Conservation (phyloP, 2,113 vertebrate species). For the Lonchura striata region DNA sequence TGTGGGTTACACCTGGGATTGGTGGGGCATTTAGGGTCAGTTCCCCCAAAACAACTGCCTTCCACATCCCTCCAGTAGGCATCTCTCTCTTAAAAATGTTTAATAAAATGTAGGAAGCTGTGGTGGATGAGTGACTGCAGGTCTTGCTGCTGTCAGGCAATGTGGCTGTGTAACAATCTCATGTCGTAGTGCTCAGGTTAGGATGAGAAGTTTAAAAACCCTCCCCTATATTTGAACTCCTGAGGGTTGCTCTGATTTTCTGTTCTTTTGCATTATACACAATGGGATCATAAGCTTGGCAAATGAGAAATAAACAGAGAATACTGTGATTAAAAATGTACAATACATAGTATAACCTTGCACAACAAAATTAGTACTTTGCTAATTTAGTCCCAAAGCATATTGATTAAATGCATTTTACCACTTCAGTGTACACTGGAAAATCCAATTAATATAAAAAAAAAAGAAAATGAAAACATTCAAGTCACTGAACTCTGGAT, state of each 20-base stretch:
- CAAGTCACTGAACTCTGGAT: constrained; percentile 62
- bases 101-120: neutral
- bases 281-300: constrained; percentile 52
- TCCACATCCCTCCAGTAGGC: neutral
- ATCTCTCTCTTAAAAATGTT: neutral
- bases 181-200: neutral
- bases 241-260: neutral
- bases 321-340: constrained; percentile 65
- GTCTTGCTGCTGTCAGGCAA: neutral
- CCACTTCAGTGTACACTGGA: constrained; percentile 59
- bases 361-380: constrained; percentile 69
- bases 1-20: neutral
- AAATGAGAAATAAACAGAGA: constrained; percentile 64
- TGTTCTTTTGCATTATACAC: constrained; percentile 55
- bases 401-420: constrained; percentile 74
- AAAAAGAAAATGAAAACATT: constrained; percentile 63
- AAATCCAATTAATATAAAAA: constrained; percentile 71
- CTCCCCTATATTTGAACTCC: neutral
- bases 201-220: constrained; percentile 26
- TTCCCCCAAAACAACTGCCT: neutral
- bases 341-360: constrained; percentile 65
- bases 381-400: constrained; percentile 68
- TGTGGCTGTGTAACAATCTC: neutral
- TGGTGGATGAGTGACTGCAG: neutral
- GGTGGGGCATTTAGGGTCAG: neutral